Evolutionary conservation across 2,113 vertebrate genomes (phyloP).

Genomic region (Coryphaenoides rupestris): DNA sequence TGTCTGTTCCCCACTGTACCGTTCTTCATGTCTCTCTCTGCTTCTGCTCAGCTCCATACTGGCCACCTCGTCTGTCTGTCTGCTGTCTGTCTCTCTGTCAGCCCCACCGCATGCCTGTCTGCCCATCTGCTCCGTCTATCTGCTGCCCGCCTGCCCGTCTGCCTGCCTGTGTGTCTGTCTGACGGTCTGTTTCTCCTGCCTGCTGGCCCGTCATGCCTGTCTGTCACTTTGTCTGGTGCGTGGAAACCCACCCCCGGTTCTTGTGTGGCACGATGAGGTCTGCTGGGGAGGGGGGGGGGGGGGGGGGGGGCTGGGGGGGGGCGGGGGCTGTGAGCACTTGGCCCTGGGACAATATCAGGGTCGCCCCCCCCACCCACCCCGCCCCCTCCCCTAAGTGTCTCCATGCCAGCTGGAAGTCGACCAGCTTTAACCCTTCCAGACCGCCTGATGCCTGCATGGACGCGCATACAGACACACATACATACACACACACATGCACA

Average conservation of each 20-base stretch:
- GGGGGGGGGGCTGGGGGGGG: slow-evolving; percentile 8
- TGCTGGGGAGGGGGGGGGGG: slow-evolving; percentile 20
- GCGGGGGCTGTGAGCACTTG: slow-evolving; percentile 40
- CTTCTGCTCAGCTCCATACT: no score
- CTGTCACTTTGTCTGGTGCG: not conserved
- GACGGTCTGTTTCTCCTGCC: no score
- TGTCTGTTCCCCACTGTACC: not conserved
- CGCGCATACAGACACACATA: not conserved
- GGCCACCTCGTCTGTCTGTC: no score
- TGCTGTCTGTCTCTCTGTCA: no score
- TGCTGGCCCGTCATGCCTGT: not conserved
- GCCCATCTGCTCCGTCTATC: no score
- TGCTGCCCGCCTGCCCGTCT: no score
- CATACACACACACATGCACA: slow-evolving; percentile 14
- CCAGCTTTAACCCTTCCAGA: slow-evolving; percentile 47
- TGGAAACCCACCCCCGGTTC: slow-evolving; percentile 19
- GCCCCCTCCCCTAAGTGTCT: slow-evolving; percentile 33
- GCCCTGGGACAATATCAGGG: slow-evolving; percentile 35
- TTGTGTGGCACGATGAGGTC: slow-evolving; percentile 39
- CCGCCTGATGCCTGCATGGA: slow-evolving; percentile 4
- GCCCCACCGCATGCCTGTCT: no score
- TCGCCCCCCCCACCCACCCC: no score
- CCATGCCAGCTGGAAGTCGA: slow-evolving; percentile 48
- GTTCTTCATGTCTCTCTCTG: no score
- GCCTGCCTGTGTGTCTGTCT: no score